Base-by-base conservation (phyloP, 2,797 vertebrate genomes). In the Siniperca undulata region DNA sequence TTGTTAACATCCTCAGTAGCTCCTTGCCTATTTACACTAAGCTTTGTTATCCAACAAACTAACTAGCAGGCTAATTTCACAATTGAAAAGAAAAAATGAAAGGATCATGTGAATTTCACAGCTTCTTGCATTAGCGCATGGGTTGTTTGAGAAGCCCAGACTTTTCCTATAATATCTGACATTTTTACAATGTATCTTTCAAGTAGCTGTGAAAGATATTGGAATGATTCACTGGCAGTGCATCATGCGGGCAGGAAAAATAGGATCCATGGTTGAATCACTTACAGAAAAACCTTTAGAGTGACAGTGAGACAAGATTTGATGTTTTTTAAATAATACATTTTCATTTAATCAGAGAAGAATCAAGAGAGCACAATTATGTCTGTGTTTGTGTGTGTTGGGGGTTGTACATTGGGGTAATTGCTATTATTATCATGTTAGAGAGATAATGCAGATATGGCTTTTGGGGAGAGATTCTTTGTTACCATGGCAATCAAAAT, bases 401-500 rank as follows among this genome's bases (percentile, higher is more conserved):
- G 17, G 22, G 30, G n/a, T 34, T 62, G 12, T 71, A 46, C 2
- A 40, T 44, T 71, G 12, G 60, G 40, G 14, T 59, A 36, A 77
- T 19, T 80, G 14, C n/a, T 40, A 55, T 78, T 75, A 22, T 38
- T 16, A 59, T 70, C 46, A 24, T 70, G 61, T 60, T 20, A 0
- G 22, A 59, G 73, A 78, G 65, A 84, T 56, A 82, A 69, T 82
- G 56, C 22, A 80, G 65, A 80, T 56, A 27, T 42, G 55, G 71
- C 61, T 73, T 83, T 81, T 67, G 67, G 70, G 69, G 27, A 58
- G 66, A 83, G 22, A 82, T 68, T 77, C 34, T 81, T 84, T 76
- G 87, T 91, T 83, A 85, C 88, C 77, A 88, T 90, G 81, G 73
- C 10, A 82, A 84, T 93, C 20, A 65, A 78, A 77, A 19, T 74